A percentile compares a stretch with the other conserved stretches of the same genome.
Conservation (phyloP, 2,888 invertebrate genomes). For the Ferrisia virgata region DNA sequence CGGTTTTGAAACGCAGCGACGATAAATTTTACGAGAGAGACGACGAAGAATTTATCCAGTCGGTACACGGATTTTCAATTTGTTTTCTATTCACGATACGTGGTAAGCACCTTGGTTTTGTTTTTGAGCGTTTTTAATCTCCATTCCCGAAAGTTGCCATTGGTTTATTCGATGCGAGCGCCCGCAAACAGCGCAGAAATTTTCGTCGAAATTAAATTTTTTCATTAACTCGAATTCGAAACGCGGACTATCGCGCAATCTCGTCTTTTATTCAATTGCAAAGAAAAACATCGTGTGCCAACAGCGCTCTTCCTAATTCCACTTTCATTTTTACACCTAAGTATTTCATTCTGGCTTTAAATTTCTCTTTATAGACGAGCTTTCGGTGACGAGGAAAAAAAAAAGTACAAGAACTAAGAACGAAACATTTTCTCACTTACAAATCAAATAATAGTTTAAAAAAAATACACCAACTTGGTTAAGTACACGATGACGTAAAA, state of each 20-base stretch:
- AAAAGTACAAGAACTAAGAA: neutral
- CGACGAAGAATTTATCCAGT: neutral
- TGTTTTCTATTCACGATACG: neutral
- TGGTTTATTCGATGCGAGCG: neutral
- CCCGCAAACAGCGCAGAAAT: neutral
- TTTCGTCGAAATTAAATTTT: constrained; percentile 12
- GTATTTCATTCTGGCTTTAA: neutral
- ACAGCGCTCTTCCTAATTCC: neutral
- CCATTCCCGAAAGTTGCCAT: neutral
- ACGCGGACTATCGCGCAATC: neutral
- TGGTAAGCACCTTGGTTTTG: neutral
- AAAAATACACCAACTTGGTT: too few species aligned
- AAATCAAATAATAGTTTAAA: neutral
- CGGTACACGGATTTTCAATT: neutral
- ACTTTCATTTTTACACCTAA: neutral
- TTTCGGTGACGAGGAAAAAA: neutral
- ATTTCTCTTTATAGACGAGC: neutral
- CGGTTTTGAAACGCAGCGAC: neutral
- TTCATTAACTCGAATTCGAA: neutral
- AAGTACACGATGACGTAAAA: too few species aligned
- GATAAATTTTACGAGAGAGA: neutral
- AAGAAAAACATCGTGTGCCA: neutral
- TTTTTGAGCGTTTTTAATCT: neutral
- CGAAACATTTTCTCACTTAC: neutral
- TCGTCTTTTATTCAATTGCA: neutral